Evolutionary conservation across 2,797 vertebrate genomes (phyloP), one percentile per base, ranked within the genome.

Genomic region (Syngnathus acus): DNA sequence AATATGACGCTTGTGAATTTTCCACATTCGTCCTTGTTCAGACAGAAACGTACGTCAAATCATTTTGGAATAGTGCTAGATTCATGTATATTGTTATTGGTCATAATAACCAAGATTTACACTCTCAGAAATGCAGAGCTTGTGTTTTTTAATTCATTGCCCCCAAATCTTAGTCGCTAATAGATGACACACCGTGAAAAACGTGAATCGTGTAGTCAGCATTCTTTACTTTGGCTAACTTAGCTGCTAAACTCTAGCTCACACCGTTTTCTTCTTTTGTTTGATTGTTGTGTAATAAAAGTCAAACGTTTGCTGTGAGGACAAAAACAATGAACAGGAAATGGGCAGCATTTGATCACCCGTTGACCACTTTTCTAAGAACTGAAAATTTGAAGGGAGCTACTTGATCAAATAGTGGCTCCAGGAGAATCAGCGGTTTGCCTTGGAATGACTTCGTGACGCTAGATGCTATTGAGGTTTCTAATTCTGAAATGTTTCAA

Each of bases 391-490:
- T 37, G 40, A 50, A 32, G 63, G 54, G 1, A 55, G 64, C 42
- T 16, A 50, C 65, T 79, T 55, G 53, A 53, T 76, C 65, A 83
- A 78, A 71, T 68, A 72, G 73, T 68, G 66, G 70, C 66, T 66
- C 39, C 68, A 72, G 50, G 68, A 62, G 75, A 77, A 74, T 68
- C 65, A 39, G 67, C 50, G 68, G 80, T 86, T 85, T 86, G 67
- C 72, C 63, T 77, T 76, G 80, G 82, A 88, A 82, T 68, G 76
- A 87, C 81, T 82, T 70, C 23, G 63, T 69, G 71, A 81, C 82
- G 81, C 67, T 42, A 81, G 54, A 84, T 9, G 6, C 62, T 48
- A 76, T 70, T 74, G 62, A 81, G 65, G 67, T 76, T 21, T 82
- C 81, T 72, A 69, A 80, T 84, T 88, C 78, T 76, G 65, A 62